Evolutionary conservation across 2,888 invertebrate species (phyloP).

Genomic region (Metellina segmentata): DNA sequence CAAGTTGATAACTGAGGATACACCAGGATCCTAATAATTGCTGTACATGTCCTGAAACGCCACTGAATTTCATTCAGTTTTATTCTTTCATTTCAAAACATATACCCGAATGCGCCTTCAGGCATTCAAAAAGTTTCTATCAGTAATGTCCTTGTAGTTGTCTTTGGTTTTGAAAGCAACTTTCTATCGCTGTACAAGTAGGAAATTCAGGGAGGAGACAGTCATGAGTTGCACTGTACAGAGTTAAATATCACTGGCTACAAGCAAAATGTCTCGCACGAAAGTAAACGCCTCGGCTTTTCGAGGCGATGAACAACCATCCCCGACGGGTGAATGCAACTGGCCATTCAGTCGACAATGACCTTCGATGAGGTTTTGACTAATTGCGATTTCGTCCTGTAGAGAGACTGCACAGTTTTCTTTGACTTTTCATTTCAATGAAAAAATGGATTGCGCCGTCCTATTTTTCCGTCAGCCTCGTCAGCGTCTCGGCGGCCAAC

Average conservation of each 20-base stretch:
- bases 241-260: constrained; percentile 73
- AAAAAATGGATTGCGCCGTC: constrained; percentile 80
- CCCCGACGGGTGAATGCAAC: constrained; percentile 29
- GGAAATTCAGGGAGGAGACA: constrained; percentile 42
- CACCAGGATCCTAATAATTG: constrained; percentile 7
- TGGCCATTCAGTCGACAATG: constrained; percentile 39
- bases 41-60: constrained; percentile 34
- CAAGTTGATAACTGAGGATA: constrained; percentile 28
- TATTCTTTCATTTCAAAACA: constrained; percentile 1
- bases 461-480: constrained; percentile 82
- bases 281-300: constrained; percentile 1
- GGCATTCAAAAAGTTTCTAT: constrained; percentile 4
- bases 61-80: background rate
- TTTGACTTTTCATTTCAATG: constrained; percentile 42
- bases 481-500: constrained; percentile 75
- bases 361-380: constrained; percentile 57
- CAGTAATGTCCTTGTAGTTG: constrained; percentile 18
- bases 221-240: constrained; percentile 63
- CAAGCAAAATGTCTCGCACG: constrained; percentile 34
- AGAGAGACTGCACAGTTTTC: constrained; percentile 10
- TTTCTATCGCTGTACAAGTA: constrained; percentile 72
- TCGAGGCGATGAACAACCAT: background rate
- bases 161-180: constrained; percentile 75
- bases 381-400: constrained; percentile 10
- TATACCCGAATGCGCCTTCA: constrained; percentile 4